Evolutionary conservation across 2,888 invertebrate genomes (phyloP), one percentile per base, ranked within the genome.

Genomic region (Agapostemon virescens): DNA sequence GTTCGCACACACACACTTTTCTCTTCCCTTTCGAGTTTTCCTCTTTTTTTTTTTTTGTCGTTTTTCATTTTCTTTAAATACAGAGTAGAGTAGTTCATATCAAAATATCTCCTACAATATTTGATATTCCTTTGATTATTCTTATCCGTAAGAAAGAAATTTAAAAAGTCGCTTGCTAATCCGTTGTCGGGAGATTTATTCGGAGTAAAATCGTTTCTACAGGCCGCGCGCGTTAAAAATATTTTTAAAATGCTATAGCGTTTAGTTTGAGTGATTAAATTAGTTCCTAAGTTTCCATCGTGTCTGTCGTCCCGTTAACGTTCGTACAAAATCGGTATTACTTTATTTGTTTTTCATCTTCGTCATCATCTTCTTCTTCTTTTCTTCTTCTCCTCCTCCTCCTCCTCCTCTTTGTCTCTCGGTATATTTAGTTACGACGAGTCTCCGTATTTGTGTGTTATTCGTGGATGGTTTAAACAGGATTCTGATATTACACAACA

Each of bases 401-500:
- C 5, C 9, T 38, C n/a, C 49, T 49, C n/a, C 49, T 79, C 45
- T 61, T 61, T 64, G 61, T 33, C 66, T 61, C 58, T 64, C 58
- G 45, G 69, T 76, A 69, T 49, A 11, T n/a, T 33, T 49, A n/a
- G 49, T 63, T 79, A 76, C 26, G 38, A 78, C 67, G 45, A 82
- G 36, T 38, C 67, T 73, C 68, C 85, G 74, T 80, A 55, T 26
- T 55, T 55, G 55, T 17, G 49, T 55, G 85, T 88, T 89, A 87
- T 85, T 88, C 88, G 85, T 85, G 79, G 82, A 88, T 89, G 83
- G 84, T 77, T 88, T 82, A 87, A 87, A 84, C 84, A 84, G 79
- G 83, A 84, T 86, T 88, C 84, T 86, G 86, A 87, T 87, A 87
- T 88, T 85, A 86, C 72, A 86, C 74, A 87, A 84, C 82, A 85